These are phyloP conservation scores for Pogoniulus pusillus DNA, from an alignment of 2,797 vertebrate genomes.

Conservation along the genomic window DNA sequence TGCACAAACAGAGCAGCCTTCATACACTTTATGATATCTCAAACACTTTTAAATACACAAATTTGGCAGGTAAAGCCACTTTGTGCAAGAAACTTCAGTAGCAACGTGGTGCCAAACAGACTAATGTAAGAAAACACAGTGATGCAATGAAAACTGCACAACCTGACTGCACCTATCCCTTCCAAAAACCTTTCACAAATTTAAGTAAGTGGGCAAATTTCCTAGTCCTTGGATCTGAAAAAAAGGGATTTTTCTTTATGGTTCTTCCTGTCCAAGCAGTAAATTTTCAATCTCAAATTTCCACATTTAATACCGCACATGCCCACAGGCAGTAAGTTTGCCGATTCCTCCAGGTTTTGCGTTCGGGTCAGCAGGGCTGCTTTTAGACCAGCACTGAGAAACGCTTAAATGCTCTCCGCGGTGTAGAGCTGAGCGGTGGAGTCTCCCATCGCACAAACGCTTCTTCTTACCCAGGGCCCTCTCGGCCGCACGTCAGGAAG, in stretches of 20 bases:
- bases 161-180: not conserved
- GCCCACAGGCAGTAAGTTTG: not conserved
- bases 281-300: not conserved
- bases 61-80: not conserved
- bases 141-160: not conserved
- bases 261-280: not conserved
- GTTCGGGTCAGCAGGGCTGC: fast-evolving
- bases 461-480: fast-evolving
- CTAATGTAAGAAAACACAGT: fast-evolving
- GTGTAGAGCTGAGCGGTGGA: not conserved
- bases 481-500: fast-evolving
- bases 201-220: fast-evolving
- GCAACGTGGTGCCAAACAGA: not conserved
- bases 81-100: not conserved
- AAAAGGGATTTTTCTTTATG: fast-evolving
- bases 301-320: fast-evolving
- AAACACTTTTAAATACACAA: not conserved
- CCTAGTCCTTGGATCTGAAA: not conserved
- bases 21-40: not conserved
- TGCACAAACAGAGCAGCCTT: not conserved
- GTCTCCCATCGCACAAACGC: not conserved
- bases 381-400: fast-evolving
- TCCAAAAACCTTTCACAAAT: not conserved
- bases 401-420: fast-evolving
- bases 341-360: fast-evolving